Evolutionary conservation across 2,888 invertebrate genomes (phyloP), one percentile per base, ranked within the genome.

Genomic region (Rhagium mordax): DNA sequence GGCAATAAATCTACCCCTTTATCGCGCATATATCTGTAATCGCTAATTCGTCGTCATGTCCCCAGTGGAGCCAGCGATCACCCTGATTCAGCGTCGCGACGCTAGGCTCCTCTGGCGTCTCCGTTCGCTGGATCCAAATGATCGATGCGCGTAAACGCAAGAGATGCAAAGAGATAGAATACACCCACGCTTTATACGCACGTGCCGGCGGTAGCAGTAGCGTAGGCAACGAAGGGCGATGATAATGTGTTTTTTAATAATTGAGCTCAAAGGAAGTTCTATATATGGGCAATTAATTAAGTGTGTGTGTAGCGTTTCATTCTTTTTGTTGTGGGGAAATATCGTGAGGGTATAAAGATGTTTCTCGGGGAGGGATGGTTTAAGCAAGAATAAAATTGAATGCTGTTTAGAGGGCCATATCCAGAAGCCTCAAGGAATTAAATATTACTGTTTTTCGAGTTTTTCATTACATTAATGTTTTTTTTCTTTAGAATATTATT

Each of bases 1-100:
- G 69, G 62, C 55, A 72, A 75, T 78, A 77, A 78, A 78, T 78
- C 76, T 68, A 66, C 57, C 66, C 74, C 71, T 72, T 47, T 74
- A 79, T 77, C 75, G 71, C 71, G 72, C 74, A 74, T 74, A 75
- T 69, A 78, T 76, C 76, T 78, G 76, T 76, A 72, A 79, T 79
- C 78, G 76, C 76, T 79, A 79, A 79, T 79, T 76, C 77, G 71
- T 75, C 74, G 70, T 65, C 67, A 71, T 72, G 70, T 72, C 71
- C 71, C 72, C 70, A 67, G 53, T 51, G 69, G 72, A 64, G 66
- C 61, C 73, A 49, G 66, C 71, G 33, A 73, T 70, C 61, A 33
- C 21, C 65, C 33, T 55, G 64, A 71, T 77, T 78, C 70, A 79
- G 79, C 80, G 78, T 75, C 81, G 79, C 77, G 80, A 77, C 80